Evolutionary conservation across 2,113 vertebrate genomes (phyloP).

Genomic region (Hypocryptadius cinnamomeus): DNA sequence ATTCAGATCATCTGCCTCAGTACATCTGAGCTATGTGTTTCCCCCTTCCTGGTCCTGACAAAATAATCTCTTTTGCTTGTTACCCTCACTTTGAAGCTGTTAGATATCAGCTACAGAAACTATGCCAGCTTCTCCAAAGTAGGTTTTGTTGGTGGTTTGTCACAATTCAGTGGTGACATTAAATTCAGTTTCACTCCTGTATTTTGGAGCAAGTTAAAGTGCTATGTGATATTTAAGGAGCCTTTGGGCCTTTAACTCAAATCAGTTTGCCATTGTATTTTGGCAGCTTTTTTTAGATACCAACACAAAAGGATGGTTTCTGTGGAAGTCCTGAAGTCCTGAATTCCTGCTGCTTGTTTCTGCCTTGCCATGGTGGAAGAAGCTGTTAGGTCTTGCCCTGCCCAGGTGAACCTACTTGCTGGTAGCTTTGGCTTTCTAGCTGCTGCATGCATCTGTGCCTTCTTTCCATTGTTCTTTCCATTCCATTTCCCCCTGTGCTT

Average conservation of each 20-base stretch:
- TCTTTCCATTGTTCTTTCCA: neutral
- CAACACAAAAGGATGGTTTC: neutral
- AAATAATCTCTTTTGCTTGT: neutral
- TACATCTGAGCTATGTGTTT: neutral
- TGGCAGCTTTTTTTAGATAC: neutral
- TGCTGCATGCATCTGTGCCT: neutral
- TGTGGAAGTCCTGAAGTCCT: neutral
- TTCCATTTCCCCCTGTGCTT: neutral
- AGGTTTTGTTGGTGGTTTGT: neutral
- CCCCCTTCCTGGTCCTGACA: neutral
- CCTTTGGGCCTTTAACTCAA: neutral
- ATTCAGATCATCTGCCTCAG: neutral
- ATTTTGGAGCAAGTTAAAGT: slow-evolving; percentile 8
- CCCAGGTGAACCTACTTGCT: neutral
- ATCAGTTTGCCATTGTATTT: neutral
- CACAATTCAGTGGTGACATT: neutral
- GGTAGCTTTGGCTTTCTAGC: neutral
- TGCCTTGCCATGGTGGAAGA: neutral
- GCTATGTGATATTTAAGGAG: neutral
- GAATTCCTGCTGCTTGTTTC: neutral
- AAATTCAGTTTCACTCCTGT: neutral
- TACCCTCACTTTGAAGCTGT: neutral
- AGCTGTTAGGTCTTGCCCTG: neutral
- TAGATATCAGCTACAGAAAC: neutral
- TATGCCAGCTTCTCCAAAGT: neutral